Base-by-base conservation (phyloP, 2,888 invertebrate genomes). In the Sepiola atlantica region DNA sequence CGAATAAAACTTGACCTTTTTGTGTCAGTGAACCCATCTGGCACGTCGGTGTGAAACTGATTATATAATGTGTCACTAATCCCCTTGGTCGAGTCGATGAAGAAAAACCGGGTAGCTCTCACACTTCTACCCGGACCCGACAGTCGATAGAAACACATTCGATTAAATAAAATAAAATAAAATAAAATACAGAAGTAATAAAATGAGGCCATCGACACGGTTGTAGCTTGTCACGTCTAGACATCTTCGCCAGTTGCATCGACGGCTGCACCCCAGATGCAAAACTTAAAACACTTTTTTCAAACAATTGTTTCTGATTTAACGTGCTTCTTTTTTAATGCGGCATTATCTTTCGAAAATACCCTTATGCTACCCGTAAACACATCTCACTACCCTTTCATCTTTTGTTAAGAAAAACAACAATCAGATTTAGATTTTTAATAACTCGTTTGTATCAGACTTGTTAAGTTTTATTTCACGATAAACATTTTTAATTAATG, bases 291-390 rank as follows among this genome's bases (percentile, higher is more conserved):
- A 77, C 77, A 77, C 77, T 77, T 77, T 18, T 45, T 77, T 77
- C 77, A 32, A 77, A 77, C 77, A 77, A n/a, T n/a, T 32, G 77
- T 77, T 77, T 77, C n/a, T 77, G n/a, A 77, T 77, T 77, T n/a
- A 14, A 18, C 77, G 32, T 32, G n/a, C 21, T 45, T 45, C 45
- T 45, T 45, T 77, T 77, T n/a, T 16, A n/a, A 77, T n/a, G 14
- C 18, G 0, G 16, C 3, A 77, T n/a, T n/a, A 77, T n/a, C 77
- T 77, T n/a, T n/a, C 14, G 4, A 77, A 77, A 32, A 77, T 18
- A 77, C n/a, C n/a, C 77, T 77, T 77, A 16, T 4, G 18, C n/a
- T n/a, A 77, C 77, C n/a, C 16, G 20, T 77, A 14, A 3, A 77
- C n/a, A 16, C 16, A 77, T n/a, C 77, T 18, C 77, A n/a, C n/a